A percentile compares a stretch with the other conserved stretches of the same genome.
phyloP scores from a whole-genome alignment of 2,888 invertebrate genomes.

The Pimpla rufipes region DNA sequence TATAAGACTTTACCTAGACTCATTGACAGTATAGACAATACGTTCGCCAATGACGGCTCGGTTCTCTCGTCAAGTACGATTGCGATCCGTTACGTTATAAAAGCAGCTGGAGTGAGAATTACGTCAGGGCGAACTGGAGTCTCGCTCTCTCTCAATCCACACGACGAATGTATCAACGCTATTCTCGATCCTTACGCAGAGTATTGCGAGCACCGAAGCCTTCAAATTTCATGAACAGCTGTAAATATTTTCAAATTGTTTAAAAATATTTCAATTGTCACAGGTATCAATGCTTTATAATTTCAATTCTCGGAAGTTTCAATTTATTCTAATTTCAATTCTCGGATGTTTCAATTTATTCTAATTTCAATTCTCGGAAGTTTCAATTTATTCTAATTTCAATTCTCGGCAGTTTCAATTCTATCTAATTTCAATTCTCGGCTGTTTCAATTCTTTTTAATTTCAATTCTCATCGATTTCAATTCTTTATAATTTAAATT shows the following conservation, averaged over 20 bases:
- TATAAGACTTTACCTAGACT: background rate
- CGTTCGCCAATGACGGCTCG: background rate
- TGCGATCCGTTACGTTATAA: slow-evolving; percentile 17
- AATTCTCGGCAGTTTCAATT: too few species aligned
- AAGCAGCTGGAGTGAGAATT: slow-evolving; percentile 48
- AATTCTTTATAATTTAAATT: too few species aligned
- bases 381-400: too few species aligned
- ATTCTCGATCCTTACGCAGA: slow-evolving; percentile 24
- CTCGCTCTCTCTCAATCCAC: slow-evolving; percentile 46
- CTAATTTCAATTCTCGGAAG: too few species aligned
- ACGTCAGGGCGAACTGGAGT: slow-evolving; percentile 57
- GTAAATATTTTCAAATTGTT: slow-evolving; percentile 59
- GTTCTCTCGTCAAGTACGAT: slow-evolving; percentile 19
- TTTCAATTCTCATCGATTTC: too few species aligned
- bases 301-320: too few species aligned
- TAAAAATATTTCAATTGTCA: slow-evolving; percentile 59
- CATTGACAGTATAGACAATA: background rate
- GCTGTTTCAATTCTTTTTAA: too few species aligned
- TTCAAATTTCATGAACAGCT: slow-evolving; percentile 67
- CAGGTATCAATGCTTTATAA: too few species aligned
- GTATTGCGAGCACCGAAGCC: slow-evolving; percentile 45
- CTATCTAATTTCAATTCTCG: too few species aligned
- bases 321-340: too few species aligned
- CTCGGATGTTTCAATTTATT: too few species aligned
- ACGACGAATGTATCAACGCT: slow-evolving; percentile 45